Conservation (phyloP, 2,113 vertebrate species). For the Heliornis fulica region DNA sequence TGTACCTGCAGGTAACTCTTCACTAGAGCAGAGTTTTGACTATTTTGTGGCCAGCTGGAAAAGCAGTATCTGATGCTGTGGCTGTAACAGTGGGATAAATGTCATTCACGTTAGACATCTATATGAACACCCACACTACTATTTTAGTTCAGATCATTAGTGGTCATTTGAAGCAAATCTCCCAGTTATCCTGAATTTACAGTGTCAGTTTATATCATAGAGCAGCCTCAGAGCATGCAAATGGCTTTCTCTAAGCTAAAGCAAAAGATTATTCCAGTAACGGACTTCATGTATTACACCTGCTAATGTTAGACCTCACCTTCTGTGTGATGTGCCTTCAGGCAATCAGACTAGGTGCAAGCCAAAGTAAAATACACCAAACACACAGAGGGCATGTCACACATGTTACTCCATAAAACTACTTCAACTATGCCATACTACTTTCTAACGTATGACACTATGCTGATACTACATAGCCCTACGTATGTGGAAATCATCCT, state of each 20-base stretch:
- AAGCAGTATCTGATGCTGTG: neutral
- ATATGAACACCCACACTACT: neutral
- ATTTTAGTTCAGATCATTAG: neutral
- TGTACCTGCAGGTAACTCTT: neutral
- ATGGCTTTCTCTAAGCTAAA: neutral
- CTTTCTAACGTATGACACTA: neutral
- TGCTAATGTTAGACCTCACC: neutral
- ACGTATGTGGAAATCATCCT: neutral
- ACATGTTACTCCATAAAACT: neutral
- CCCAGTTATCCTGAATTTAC: neutral
- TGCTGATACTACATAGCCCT: fast-evolving
- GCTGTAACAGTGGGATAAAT: neutral
- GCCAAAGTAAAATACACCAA: neutral
- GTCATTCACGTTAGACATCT: neutral
- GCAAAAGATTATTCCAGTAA: neutral
- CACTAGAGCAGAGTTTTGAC: neutral
- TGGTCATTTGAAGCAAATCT: neutral
- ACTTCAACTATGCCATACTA: neutral
- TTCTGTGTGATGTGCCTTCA: fast-evolving
- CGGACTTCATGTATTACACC: neutral
- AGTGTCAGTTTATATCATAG: neutral
- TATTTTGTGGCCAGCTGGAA: neutral
- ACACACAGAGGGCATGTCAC: neutral
- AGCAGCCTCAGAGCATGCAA: neutral
- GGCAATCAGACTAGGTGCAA: neutral